Base-by-base conservation (phyloP, 2,888 invertebrate species). In the Phyllotreta cruciferae region DNA sequence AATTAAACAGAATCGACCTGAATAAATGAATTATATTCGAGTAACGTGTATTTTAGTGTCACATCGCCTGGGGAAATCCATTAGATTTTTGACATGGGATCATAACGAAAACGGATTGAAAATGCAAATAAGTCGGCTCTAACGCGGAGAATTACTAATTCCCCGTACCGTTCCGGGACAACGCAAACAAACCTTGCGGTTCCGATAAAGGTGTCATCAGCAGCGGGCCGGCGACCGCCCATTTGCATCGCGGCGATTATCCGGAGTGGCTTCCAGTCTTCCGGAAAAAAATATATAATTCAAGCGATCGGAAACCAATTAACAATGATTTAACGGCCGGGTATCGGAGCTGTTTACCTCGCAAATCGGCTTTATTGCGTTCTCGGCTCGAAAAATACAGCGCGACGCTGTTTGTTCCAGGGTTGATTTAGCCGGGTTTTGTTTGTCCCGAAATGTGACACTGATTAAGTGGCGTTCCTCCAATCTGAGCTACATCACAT, bases 361-460 rank as follows among this genome's bases (percentile, higher is more conserved):
- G 24, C 24, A 24, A 24, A 24, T 24, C 24, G 24, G 24, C 24
- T 24, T 24, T 24, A 24, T 24, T 24, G 24, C 24, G 24, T 24
- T 24, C 24, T 24, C 24, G 24, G 24, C 24, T 4, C 24, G 24
- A 24, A 24, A 24, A 24, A 24, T 24, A 3, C 41, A 11, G 9
- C 36, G n/a, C 49, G 35, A n/a, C 49, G 8, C 49, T 49, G 49
- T 3, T 10, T 13, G 9, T 47, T 35, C 6, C 10, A 13, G 13
- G 56, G 56, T 47, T 57, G 57, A 57, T 57, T 57, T 57, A 57
- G 24, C 39, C 8, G 37, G 49, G 38, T 58, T 58, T 58, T 58
- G 58, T 50, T 50, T 58, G 50, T 58, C 42, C 42, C 42, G 24
- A 11, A 11, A 58, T 47, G 49, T 58, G 58, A 58, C 58, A 41